phyloP scores from a whole-genome alignment of 1,140 invertebrate genomes.

The Brachystomella parvula region DNA sequence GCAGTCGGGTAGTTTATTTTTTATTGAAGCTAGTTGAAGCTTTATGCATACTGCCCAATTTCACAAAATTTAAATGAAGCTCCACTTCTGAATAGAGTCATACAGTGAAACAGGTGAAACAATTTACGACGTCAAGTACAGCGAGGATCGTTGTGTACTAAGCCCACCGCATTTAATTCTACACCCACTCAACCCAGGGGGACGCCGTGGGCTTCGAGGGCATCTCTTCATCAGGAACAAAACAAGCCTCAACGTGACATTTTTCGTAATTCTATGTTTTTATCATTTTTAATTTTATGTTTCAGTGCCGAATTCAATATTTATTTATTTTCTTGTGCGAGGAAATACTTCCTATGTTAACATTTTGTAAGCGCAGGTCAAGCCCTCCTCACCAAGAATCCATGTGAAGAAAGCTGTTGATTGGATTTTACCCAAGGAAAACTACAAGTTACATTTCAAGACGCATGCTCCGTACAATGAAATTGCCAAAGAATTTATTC shows the following conservation, averaged over 20 bases:
- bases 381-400: neutral
- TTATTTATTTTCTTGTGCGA: too few species aligned
- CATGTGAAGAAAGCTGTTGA: neutral
- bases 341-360: neutral
- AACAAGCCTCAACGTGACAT: neutral
- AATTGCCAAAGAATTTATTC: neutral
- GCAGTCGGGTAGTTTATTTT: too few species aligned
- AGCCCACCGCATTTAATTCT: neutral
- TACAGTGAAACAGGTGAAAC: neutral
- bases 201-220: neutral
- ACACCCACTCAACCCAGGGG: neutral
- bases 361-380: neutral
- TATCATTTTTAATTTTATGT: neutral
- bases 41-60: too few species aligned
- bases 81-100: too few species aligned
- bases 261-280: neutral
- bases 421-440: neutral
- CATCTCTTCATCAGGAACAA: neutral
- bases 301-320: too few species aligned
- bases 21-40: too few species aligned
- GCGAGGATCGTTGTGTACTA: neutral
- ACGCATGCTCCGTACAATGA: neutral
- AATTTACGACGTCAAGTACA: neutral
- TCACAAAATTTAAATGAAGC: too few species aligned
- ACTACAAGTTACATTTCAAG: neutral